Conservation (phyloP, 2,797 vertebrate species). For the Syngnathus rostellatus region DNA sequence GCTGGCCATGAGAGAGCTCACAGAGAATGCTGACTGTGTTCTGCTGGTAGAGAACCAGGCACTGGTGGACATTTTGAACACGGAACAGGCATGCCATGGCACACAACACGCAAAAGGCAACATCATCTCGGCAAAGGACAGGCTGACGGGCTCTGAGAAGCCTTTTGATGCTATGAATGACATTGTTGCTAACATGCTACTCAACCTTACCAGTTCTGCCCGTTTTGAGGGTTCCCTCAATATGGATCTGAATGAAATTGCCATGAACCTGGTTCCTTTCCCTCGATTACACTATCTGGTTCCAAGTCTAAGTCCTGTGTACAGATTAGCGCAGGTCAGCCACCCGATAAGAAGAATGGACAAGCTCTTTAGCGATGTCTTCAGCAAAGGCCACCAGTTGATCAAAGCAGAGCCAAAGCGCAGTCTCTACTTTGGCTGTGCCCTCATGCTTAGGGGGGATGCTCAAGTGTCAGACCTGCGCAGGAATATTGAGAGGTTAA, state of each 20-base stretch:
- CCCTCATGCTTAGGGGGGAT: slow-evolving; percentile 86
- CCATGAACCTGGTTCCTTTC: slow-evolving; percentile 95
- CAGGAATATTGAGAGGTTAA: slow-evolving; percentile 94
- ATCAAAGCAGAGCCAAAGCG: slow-evolving; percentile 84
- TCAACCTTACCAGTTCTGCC: slow-evolving; percentile 90
- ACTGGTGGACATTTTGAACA: slow-evolving; percentile 87
- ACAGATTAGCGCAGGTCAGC: slow-evolving; percentile 81
- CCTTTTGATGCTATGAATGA: slow-evolving; percentile 97
- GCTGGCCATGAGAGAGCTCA: slow-evolving; percentile 91
- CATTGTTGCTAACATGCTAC: slow-evolving; percentile 88
- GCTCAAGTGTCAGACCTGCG: slow-evolving; percentile 92
- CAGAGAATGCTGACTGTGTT: slow-evolving; percentile 89
- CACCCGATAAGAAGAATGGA: slow-evolving; percentile 84
- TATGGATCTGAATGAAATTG: slow-evolving; percentile 96
- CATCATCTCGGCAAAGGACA: slow-evolving; percentile 72
- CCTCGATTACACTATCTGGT: slow-evolving; percentile 89
- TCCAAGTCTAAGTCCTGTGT: slow-evolving; percentile 89
- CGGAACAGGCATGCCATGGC: slow-evolving; percentile 70
- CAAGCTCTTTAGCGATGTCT: slow-evolving; percentile 96
- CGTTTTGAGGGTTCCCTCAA: slow-evolving; percentile 95
- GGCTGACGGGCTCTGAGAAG: slow-evolving; percentile 65
- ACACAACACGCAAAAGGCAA: slow-evolving; percentile 75
- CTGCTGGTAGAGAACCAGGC: slow-evolving; percentile 93
- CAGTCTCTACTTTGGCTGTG: slow-evolving; percentile 87
- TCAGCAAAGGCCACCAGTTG: slow-evolving; percentile 90